Evolutionary conservation across 2,113 vertebrate species (phyloP), one percentile per base, ranked within the genome.

Genomic region (Halichoerus grypus): DNA sequence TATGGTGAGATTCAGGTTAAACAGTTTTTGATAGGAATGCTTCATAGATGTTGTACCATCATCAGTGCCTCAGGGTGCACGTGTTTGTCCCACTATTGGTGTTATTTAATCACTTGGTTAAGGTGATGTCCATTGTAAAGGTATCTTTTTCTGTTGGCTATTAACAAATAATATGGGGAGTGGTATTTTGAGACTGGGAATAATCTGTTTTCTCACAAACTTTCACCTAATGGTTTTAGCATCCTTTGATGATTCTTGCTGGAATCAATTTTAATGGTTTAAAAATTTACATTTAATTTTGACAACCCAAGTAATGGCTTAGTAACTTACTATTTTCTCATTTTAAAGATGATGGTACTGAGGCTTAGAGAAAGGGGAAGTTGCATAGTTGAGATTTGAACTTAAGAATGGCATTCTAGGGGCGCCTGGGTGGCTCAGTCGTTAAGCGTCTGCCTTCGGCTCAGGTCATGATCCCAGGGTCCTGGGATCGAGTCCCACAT

Each of bases 221-320:
- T 92, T 96, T 91, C 33, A 69, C 53, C 10, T 82, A 39, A 61
- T 91, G 31, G 11, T 88, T 77, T 96, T 67, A 79, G 65, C 12
- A 86, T 61, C 18, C 31, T 83, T 81, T 97, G 53, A 22, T 84
- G 80, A 59, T 88, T 85, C 59, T 95, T 94, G 18, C 49, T 97
- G 11, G 19, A 80, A 86, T 86, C 69, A 61, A 49, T 63, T 63
- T 2, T 59, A 14, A 11, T 88, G 16, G 15, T 88, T 93, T 67
- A 71, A 84, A 93, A 82, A 86, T 6, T 91, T 81, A 51, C 2
- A 3, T 90, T 91, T 91, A 46, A 72, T 91, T 14, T 80, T 88
- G 24, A 71, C 46, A 85, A 53, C 7, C 1, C 19, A 93, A 89
- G 28, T 55, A 93, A 96, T 85, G 31, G 84, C 71, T 42, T 91